Percentiles rank a stretch among this genome's conserved stretches.
Conservation (phyloP, 2,113 vertebrate genomes). For the Crypturellus undulatus region DNA sequence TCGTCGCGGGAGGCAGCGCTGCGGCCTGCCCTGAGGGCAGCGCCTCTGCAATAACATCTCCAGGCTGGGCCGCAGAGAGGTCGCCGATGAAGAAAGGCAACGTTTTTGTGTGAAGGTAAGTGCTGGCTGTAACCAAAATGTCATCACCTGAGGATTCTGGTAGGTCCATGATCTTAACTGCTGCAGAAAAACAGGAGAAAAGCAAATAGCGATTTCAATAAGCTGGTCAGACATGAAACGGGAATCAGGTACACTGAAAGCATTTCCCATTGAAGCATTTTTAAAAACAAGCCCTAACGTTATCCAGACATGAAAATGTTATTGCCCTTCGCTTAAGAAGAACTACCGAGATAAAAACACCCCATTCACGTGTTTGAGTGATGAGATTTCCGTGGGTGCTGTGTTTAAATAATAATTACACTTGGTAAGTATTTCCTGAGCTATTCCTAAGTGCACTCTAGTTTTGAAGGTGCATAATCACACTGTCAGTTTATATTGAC, state of each 20-base stretch:
- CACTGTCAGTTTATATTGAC: background rate
- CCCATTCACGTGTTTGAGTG: background rate
- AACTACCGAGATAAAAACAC: background rate
- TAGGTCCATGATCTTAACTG: constrained; percentile 39
- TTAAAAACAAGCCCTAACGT: background rate
- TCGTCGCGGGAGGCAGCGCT: background rate
- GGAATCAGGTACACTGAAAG: background rate
- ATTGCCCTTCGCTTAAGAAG: background rate
- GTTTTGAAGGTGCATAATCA: constrained; percentile 24
- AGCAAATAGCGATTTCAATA: background rate
- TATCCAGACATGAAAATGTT: background rate
- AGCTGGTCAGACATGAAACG: background rate
- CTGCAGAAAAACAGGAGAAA: constrained; percentile 55
- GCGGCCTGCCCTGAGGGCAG: background rate
- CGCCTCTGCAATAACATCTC: background rate
- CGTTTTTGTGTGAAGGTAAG: background rate
- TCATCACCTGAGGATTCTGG: constrained; percentile 58
- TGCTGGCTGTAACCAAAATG: background rate
- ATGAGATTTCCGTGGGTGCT: background rate
- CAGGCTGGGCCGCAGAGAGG: background rate
- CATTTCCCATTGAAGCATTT: background rate
- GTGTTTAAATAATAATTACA: background rate
- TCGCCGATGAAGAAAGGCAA: constrained; percentile 21
- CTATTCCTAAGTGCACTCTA: background rate
- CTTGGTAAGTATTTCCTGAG: background rate